Percentiles rank a stretch among this genome's conserved stretches.
These are phyloP conservation scores for Loriculus beryllinus DNA, from an alignment of 2,797 vertebrate genomes.

Conservation along the genomic window DNA sequence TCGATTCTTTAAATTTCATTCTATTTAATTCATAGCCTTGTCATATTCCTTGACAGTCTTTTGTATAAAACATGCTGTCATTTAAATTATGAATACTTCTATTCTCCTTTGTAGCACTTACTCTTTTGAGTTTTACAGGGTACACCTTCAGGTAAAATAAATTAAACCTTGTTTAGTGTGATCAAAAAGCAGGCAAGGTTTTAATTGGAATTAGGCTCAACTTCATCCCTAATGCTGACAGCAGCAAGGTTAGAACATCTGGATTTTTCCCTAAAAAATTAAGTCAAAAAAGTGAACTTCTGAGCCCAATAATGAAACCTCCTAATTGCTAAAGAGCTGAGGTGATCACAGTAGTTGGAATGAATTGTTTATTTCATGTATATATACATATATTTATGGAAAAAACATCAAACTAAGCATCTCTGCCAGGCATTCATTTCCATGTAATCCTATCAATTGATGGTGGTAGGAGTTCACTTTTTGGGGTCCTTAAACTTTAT, in stretches of 20 bases:
- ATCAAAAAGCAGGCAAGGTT: constrained; percentile 30
- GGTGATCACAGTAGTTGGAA: not conserved
- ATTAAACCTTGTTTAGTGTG: constrained; percentile 33
- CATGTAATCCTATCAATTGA: not conserved
- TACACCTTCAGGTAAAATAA: constrained; percentile 27
- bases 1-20: not conserved
- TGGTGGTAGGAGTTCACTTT: not conserved
- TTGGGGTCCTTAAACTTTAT: not conserved
- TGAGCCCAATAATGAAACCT: not conserved
- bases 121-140: constrained; percentile 11
- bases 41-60: constrained; percentile 32
- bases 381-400: not conserved
- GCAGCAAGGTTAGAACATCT: constrained; percentile 4
- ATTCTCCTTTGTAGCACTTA: constrained; percentile 12
- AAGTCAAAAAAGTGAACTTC: not conserved
- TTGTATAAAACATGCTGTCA: constrained; percentile 46
- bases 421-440: not conserved
- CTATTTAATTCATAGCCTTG: constrained; percentile 11
- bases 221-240: constrained; percentile 4
- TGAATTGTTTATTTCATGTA: not conserved
- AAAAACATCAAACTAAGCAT: not conserved
- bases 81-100: constrained; percentile 50
- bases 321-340: not conserved
- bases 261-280: constrained; percentile 1
- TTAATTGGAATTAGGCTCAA: constrained; percentile 1